Conservation (phyloP, 2,888 invertebrate genomes). For the Balanococcus diminutus region DNA sequence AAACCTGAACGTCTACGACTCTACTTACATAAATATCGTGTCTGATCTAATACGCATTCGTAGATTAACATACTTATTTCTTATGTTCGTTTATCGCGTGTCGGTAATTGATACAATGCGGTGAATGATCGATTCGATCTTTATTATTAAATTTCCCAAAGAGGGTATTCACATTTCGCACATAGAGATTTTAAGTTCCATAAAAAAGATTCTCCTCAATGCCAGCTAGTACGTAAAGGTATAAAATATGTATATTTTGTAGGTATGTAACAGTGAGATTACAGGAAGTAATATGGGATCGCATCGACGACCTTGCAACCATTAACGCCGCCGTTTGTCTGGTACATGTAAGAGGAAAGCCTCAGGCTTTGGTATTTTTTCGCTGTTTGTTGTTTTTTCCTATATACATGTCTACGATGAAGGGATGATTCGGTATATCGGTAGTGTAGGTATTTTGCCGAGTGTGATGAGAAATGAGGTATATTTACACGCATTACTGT, state of each 20-base stretch:
- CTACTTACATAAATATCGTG: background rate
- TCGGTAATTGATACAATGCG: background rate
- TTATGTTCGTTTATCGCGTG: background rate
- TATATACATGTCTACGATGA: too few species aligned
- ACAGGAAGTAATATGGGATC: conserved; percentile 16
- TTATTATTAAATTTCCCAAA: background rate
- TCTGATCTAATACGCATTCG: too few species aligned
- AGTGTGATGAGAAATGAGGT: background rate
- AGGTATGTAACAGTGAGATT: background rate
- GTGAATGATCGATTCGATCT: background rate
- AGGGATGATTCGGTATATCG: background rate
- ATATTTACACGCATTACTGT: background rate
- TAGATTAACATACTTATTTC: background rate
- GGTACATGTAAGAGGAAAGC: background rate
- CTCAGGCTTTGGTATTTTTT: background rate
- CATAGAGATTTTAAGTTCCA: background rate
- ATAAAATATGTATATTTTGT: background rate
- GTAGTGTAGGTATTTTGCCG: background rate
- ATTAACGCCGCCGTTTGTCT: background rate
- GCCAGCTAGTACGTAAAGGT: background rate
- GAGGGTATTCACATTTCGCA: background rate
- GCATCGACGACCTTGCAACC: conserved; percentile 11
- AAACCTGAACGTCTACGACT: background rate
- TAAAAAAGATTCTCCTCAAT: background rate
- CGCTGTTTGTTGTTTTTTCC: background rate